These are phyloP conservation scores for Upupa epops DNA, from an alignment of 2,113 vertebrate species.

Conservation along the genomic window DNA sequence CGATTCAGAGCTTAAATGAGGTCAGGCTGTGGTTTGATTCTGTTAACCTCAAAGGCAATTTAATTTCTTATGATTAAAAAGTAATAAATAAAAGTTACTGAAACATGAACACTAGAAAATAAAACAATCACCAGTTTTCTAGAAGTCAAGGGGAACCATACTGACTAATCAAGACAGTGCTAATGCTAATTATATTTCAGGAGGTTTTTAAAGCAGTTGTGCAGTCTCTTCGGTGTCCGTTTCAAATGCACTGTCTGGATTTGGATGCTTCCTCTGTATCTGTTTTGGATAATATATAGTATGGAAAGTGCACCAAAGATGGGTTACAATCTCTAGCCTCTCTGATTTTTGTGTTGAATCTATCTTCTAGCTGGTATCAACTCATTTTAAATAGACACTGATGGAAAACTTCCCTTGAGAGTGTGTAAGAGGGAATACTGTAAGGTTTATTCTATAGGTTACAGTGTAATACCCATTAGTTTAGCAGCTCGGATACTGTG, in stretches of 20 bases:
- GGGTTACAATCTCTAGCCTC: not conserved
- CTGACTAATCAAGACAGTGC: not conserved
- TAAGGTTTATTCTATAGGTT: not conserved
- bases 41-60: not conserved
- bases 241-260: not conserved
- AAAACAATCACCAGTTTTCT: not conserved
- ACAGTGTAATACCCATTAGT: not conserved
- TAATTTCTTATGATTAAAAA: not conserved
- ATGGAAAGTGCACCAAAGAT: not conserved
- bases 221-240: not conserved
- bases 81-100: not conserved
- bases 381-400: not conserved
- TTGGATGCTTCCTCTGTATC: not conserved
- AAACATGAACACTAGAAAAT: not conserved
- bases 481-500: not conserved
- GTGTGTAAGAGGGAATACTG: not conserved
- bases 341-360: not conserved
- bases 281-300: not conserved
- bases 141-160: not conserved
- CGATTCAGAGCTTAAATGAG: not conserved
- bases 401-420: not conserved
- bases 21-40: not conserved
- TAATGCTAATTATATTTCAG: not conserved
- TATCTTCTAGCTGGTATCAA: not conserved
- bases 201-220: not conserved